Conservation (phyloP, 2,888 invertebrate genomes). For the Glyphotaelius pellucidus region DNA sequence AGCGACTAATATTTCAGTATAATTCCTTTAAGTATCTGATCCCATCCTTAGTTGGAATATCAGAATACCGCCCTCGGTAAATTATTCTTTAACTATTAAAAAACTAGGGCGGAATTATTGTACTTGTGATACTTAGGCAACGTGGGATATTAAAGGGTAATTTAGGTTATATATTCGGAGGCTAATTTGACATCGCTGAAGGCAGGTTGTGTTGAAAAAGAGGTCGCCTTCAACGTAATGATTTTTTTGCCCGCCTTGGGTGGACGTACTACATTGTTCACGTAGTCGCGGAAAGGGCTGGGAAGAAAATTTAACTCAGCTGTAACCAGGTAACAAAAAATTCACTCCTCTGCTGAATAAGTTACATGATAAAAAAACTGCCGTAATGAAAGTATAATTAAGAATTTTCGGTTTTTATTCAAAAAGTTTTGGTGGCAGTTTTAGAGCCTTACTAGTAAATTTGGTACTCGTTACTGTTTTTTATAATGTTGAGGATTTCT, state of each 20-base stretch:
- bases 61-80: slow-evolving; percentile 19
- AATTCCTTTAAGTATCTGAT: neutral
- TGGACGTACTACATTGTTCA: neutral
- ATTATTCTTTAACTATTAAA: slow-evolving; percentile 27
- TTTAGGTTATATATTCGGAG: slow-evolving; percentile 29
- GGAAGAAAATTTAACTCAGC: neutral
- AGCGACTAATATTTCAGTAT: slow-evolving; percentile 13
- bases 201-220: slow-evolving; percentile 8
- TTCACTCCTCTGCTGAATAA: slow-evolving; percentile 20
- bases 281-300: neutral
- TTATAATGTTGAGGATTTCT: no score
- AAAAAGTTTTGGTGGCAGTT: neutral
- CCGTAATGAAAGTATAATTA: neutral
- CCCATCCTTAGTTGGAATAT: neutral
- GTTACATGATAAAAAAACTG: neutral
- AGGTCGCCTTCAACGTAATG: slow-evolving; percentile 14
- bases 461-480: neutral
- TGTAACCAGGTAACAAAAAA: slow-evolving; percentile 41
- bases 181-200: slow-evolving; percentile 32
- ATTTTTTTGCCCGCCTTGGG: neutral
- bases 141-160: neutral
- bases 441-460: neutral
- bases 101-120: neutral
- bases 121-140: neutral
- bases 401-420: neutral